Evolutionary conservation across 2,888 invertebrate genomes (phyloP), one percentile per base, ranked within the genome.

Genomic region (Melangyna quadrimaculata): DNA sequence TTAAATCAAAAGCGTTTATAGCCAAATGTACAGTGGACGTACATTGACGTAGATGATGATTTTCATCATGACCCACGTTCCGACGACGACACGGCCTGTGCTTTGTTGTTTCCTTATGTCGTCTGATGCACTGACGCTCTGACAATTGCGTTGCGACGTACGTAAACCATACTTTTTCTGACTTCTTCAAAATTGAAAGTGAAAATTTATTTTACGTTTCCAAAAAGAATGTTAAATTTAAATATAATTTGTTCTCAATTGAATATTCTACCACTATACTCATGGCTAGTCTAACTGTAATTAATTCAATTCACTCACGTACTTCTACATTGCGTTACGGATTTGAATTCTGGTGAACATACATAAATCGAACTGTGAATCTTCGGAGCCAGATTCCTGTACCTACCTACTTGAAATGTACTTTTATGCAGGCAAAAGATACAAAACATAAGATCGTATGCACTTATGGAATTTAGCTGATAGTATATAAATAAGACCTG

Each of bases 311-410:
- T 45, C 65, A 19, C 6, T 51, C 67, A 67, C 67, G 67, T 67
- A 57, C 14, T 0, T 35, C 2, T 12, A 19, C 67, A 51, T 29
- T 35, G 10, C 67, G 51, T 67, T 51, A 67, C 67, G 67, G 67
- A 67, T 67, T 67, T 51, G 10, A 67, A 67, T 67, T 67, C 67
- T 67, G 51, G 19, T 35, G 35, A 32, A 37, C 48, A 51, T 67
- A 37, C 48, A 51, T 67, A 45, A 51, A 67, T 67, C 51, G 35
- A 67, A 67, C 67, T 51, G 48, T 67, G 51, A 51, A 35, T 67
- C 51, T 35, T 35, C 32, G 29, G 29, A 32, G 51, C 48, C 6
- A 29, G 32, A 35, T 55, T 71, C 53, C 51, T 57, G 27, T 37
- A 61, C 32, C 32, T 32, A 17, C 8, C 22, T 24, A 53, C 63